A percentile compares a stretch with the other conserved stretches of the same genome.
phyloP scores from a whole-genome alignment of 2,888 invertebrate species.

The Caenorhabditis panamensis region DNA sequence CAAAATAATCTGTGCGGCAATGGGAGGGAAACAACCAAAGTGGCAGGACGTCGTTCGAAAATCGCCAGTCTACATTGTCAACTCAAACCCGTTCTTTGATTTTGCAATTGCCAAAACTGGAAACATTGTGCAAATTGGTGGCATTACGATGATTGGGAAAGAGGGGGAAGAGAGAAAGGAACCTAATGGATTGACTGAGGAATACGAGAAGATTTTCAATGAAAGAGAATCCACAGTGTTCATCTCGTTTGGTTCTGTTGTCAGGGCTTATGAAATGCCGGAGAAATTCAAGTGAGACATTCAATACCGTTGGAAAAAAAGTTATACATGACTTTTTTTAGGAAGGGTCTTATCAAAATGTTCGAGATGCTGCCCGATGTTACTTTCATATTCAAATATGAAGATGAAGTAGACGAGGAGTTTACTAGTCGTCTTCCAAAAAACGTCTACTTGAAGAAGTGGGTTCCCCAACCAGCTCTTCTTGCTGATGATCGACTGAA shows the following conservation, averaged over 20 bases:
- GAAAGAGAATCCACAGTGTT: conserved; percentile 39
- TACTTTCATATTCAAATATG: conserved; percentile 44
- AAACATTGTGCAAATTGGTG: conserved; percentile 38
- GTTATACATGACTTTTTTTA: no score
- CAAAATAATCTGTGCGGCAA: conserved; percentile 15
- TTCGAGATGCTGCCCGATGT: conserved; percentile 31
- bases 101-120: conserved; percentile 24
- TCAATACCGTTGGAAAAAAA: background rate
- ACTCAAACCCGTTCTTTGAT: conserved; percentile 38
- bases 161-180: background rate
- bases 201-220: conserved; percentile 47
- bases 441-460: conserved; percentile 32
- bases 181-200: conserved; percentile 17
- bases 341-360: conserved; percentile 30
- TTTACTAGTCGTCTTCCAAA: conserved; percentile 17
- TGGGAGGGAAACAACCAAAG: conserved; percentile 6
- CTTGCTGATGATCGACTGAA: conserved; percentile 23
- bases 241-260: conserved; percentile 55
- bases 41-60: conserved; percentile 30
- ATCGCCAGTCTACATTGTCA: conserved; percentile 32
- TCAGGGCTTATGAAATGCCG: conserved; percentile 36
- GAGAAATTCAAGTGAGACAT: conserved; percentile 23
- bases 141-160: conserved; percentile 31
- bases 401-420: conserved; percentile 24
- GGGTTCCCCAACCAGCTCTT: conserved; percentile 29